phyloP scores from a whole-genome alignment of 30 jellyfish, hydroid and myxozoan genomes.

The Nemopilema nomurai region DNA sequence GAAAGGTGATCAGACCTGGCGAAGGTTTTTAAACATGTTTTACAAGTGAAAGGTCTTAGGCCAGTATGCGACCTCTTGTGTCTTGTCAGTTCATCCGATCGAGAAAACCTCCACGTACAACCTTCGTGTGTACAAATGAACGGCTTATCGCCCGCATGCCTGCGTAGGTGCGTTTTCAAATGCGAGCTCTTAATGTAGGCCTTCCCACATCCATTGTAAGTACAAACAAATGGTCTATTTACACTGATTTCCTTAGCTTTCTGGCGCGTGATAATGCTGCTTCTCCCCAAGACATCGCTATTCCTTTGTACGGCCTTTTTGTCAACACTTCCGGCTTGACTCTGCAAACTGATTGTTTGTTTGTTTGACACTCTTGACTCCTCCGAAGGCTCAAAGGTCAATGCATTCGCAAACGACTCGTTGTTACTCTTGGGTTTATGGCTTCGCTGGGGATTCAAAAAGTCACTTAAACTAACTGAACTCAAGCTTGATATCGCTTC shows the following conservation, averaged over 20 bases:
- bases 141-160: conserved; percentile 83
- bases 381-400: conserved; percentile 4
- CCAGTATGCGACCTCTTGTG: conserved; percentile 86
- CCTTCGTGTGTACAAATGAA: conserved; percentile 65
- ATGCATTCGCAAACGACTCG: not conserved
- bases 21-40: conserved; percentile 49
- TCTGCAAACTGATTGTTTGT: conserved; percentile 1
- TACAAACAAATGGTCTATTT: conserved; percentile 56
- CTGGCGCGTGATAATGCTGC: conserved; percentile 20
- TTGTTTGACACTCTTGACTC: conserved; percentile 20
- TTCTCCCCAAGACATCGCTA: not conserved
- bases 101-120: conserved; percentile 78
- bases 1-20: conserved; percentile 79
- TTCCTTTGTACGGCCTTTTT: not conserved
- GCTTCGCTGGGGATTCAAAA: not conserved
- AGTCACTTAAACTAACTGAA: not conserved
- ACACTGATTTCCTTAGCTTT: conserved; percentile 15
- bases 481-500: not conserved
- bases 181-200: conserved; percentile 75
- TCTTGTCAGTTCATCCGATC: conserved; percentile 77
- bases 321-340: not conserved
- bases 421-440: not conserved
- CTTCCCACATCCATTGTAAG: conserved; percentile 64
- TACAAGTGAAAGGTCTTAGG: conserved; percentile 64
- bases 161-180: conserved; percentile 68